These are phyloP conservation scores for Umimayanthus chanpuru DNA, from an alignment of 92 coral and sea anemone genomes.

Conservation along the genomic window DNA sequence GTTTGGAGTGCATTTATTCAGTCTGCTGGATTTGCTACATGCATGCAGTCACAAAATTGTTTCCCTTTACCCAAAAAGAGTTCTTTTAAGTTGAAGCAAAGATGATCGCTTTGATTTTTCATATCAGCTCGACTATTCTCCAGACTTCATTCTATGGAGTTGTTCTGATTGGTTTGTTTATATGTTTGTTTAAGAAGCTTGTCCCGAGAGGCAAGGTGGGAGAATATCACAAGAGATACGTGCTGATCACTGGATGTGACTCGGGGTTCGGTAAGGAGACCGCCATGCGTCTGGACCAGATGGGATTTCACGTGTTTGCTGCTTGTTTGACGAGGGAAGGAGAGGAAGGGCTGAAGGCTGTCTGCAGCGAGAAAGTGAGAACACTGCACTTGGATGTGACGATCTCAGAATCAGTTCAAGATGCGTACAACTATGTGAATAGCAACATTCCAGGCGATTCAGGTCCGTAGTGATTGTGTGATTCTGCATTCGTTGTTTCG, in stretches of 20 bases:
- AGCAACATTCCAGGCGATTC: neutral
- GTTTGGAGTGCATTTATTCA: neutral
- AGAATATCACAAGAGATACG: neutral
- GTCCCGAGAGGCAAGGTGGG: neutral
- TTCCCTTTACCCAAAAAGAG: neutral
- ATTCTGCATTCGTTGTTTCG: no score
- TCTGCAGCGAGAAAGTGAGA: constrained; percentile 45
- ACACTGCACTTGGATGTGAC: neutral
- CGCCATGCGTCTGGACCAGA: constrained; percentile 71
- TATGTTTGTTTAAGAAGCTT: neutral
- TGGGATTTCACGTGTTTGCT: constrained; percentile 82
- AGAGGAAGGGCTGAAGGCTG: constrained; percentile 50
- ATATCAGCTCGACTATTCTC: neutral
- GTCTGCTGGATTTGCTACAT: neutral
- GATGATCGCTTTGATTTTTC: neutral
- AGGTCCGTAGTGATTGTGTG: neutral
- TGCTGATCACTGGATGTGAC: constrained; percentile 74
- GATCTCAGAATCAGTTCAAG: neutral
- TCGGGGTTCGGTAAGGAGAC: constrained; percentile 76
- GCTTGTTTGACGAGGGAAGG: constrained; percentile 82
- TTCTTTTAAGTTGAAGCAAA: neutral
- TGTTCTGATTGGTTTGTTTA: neutral
- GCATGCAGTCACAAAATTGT: no score
- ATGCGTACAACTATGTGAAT: neutral
- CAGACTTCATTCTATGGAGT: neutral